These are phyloP conservation scores for Aramus guarauna DNA, from an alignment of 2,113 vertebrate species.

Conservation along the genomic window DNA sequence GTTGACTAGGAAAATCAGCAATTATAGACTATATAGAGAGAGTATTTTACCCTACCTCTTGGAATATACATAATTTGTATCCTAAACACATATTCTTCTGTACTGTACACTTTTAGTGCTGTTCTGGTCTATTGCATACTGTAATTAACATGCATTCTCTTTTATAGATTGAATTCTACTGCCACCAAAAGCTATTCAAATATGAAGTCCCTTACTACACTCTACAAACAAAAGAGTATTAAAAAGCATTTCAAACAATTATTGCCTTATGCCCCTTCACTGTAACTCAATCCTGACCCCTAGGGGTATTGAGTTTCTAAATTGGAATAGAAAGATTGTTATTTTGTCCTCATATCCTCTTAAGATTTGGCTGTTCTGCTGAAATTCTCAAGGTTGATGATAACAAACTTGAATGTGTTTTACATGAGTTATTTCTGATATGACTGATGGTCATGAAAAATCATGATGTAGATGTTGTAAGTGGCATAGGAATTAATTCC, in stretches of 20 bases:
- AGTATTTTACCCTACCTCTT: neutral
- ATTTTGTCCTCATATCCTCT: neutral
- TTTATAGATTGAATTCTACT: neutral
- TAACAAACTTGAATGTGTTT: neutral
- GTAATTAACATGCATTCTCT: constrained; percentile 4
- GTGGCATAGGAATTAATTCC: neutral
- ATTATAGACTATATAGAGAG: neutral
- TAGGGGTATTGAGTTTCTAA: neutral
- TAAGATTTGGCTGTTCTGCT: neutral
- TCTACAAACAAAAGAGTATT: neutral
- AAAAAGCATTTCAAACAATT: neutral
- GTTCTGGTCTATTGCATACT: neutral
- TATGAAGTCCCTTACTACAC: neutral
- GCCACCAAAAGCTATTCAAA: neutral
- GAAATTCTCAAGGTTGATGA: neutral
- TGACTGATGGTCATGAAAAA: neutral
- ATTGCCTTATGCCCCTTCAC: neutral
- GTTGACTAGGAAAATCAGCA: neutral
- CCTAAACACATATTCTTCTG: neutral
- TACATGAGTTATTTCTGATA: neutral
- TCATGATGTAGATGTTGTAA: neutral
- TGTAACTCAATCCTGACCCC: neutral
- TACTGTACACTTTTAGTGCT: neutral
- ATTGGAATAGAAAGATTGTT: neutral
- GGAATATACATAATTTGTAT: neutral